Conservation (phyloP, 1,140 invertebrate genomes). For the Globodera ellingtonae region DNA sequence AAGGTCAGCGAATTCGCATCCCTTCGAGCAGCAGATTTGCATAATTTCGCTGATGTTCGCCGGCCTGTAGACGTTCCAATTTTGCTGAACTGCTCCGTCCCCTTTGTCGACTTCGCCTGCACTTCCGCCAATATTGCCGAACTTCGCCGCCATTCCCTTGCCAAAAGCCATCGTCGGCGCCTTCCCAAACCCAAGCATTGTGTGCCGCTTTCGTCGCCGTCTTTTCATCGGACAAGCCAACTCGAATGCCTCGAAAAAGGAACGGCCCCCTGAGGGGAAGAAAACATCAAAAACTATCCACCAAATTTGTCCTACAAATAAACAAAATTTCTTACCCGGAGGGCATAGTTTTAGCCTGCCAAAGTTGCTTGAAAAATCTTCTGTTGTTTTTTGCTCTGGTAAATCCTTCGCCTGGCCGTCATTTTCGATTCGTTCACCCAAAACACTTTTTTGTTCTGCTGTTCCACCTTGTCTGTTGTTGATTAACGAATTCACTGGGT, state of each 20-base stretch:
- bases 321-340: slow-evolving; percentile 31
- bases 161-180: neutral
- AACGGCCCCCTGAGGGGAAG: slow-evolving; percentile 36
- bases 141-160: neutral
- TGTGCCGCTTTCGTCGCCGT: slow-evolving; percentile 27
- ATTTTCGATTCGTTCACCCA: neutral
- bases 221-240: slow-evolving; percentile 45
- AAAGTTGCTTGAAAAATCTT: slow-evolving; percentile 30
- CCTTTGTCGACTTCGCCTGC: too few species aligned
- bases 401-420: neutral
- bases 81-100: neutral
- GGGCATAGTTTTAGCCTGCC: slow-evolving; percentile 45
- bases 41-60: slow-evolving; percentile 45
- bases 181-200: slow-evolving; percentile 14
- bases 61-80: slow-evolving; percentile 34
- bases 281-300: neutral
- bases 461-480: slow-evolving; percentile 5
- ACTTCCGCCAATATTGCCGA: neutral
- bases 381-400: neutral
- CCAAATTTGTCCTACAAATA: neutral
- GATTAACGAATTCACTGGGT: slow-evolving; percentile 8
- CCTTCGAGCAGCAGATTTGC: slow-evolving; percentile 44
- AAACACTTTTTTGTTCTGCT: neutral
- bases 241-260: slow-evolving; percentile 48
- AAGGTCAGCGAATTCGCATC: slow-evolving; percentile 48